Evolutionary conservation across 2,113 vertebrate genomes (phyloP).

Genomic region (Nothocercus julius): DNA sequence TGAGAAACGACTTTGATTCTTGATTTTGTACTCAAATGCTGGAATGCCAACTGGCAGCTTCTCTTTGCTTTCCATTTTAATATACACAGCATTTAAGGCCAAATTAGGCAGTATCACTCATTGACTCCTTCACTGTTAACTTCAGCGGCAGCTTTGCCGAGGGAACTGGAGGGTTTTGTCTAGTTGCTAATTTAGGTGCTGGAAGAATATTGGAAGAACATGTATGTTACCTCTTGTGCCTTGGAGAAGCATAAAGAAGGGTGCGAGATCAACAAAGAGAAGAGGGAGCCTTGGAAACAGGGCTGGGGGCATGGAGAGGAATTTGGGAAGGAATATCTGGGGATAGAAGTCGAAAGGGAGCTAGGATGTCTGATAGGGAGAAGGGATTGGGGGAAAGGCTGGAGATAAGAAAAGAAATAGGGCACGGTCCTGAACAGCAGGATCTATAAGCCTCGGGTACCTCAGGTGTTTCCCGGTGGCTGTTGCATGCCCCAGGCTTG

Average conservation of each 20-base stretch:
- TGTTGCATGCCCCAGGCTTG: neutral
- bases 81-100: neutral
- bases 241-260: neutral
- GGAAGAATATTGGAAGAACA: neutral
- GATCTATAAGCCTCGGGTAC: neutral
- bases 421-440: neutral
- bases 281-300: neutral
- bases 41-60: slow-evolving; percentile 33
- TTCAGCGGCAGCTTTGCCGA: neutral
- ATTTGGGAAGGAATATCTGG: neutral
- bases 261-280: neutral
- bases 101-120: neutral
- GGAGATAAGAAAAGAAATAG: neutral
- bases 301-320: neutral
- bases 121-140: neutral
- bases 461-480: too few relatives aligned
- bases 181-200: neutral
- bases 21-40: neutral
- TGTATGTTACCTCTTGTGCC: accelerated
- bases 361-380: neutral
- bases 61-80: slow-evolving; percentile 24
- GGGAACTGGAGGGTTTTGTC: neutral
- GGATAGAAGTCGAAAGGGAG: neutral
- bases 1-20: slow-evolving; percentile 21
- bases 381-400: neutral